Percentiles rank a stretch among this genome's conserved stretches.
These are phyloP conservation scores for Emydocephalus ijimae DNA, from an alignment of 2,113 vertebrate species.

Conservation along the genomic window DNA sequence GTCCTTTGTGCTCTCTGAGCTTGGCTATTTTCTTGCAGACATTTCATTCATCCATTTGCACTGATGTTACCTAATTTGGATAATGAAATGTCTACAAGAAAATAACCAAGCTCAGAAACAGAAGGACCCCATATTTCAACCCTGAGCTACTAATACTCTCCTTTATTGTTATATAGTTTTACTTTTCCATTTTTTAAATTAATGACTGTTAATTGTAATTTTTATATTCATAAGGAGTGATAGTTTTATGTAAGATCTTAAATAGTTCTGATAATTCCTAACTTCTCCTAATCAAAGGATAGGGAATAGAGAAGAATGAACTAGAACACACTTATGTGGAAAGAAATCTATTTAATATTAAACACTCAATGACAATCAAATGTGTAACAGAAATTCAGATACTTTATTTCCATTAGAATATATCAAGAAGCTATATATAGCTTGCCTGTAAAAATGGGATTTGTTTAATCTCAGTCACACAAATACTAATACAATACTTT, in stretches of 20 bases:
- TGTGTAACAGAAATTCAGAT: conserved; percentile 80
- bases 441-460: conserved; percentile 79
- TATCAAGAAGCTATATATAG: conserved; percentile 77
- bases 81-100: background rate
- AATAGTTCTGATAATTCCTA: background rate
- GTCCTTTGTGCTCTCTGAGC: background rate
- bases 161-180: background rate
- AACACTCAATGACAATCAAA: conserved; percentile 76
- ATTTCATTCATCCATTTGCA: background rate
- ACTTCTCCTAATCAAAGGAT: background rate
- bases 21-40: background rate
- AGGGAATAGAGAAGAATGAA: conserved; percentile 64
- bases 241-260: background rate
- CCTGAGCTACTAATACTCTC: background rate
- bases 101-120: background rate
- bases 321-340: conserved; percentile 76
- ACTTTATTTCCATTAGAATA: conserved; percentile 80
- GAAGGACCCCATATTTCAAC: background rate
- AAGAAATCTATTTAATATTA: conserved; percentile 72
- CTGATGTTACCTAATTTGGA: background rate
- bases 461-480: conserved; percentile 73
- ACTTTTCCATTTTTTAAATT: background rate
- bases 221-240: background rate
- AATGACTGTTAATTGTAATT: background rate
- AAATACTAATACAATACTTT: conserved; percentile 68